phyloP scores from a whole-genome alignment of 92 coral and sea anemone genomes.

The Palythoa grandis region DNA sequence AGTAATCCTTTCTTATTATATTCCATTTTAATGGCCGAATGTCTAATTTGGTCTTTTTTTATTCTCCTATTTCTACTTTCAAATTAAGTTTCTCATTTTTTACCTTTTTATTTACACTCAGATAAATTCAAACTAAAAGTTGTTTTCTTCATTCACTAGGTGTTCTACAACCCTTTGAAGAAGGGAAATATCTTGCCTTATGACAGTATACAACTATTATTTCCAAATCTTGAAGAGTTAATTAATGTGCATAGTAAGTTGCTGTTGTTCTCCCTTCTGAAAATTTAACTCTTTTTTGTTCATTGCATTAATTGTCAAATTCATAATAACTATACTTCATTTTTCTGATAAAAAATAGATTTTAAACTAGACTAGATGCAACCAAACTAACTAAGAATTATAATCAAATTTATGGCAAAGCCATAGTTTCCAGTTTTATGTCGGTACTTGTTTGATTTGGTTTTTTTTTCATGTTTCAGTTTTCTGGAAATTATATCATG shows the following conservation, averaged over 20 bases:
- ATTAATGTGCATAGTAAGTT: slow-evolving; percentile 88
- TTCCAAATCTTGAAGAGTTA: slow-evolving; percentile 93
- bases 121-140: neutral
- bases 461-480: no score
- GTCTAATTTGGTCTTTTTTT: no score
- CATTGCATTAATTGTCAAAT: neutral
- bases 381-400: no score
- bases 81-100: no score
- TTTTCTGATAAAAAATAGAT: neutral
- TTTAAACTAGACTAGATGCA: no score
- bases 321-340: neutral
- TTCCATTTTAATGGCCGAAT: no score
- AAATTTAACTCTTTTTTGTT: neutral
- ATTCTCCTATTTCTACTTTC: no score
- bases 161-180: slow-evolving; percentile 96
- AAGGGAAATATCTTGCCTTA: slow-evolving; percentile 75
- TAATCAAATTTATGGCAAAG: no score
- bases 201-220: slow-evolving; percentile 72
- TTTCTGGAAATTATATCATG: neutral
- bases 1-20: no score
- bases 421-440: no score
- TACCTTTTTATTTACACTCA: no score
- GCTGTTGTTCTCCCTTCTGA: neutral
- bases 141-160: slow-evolving; percentile 53
- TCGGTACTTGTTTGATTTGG: no score